These are phyloP conservation scores for Scleropages formosus DNA, from an alignment of 2,797 vertebrate genomes.

Conservation along the genomic window DNA sequence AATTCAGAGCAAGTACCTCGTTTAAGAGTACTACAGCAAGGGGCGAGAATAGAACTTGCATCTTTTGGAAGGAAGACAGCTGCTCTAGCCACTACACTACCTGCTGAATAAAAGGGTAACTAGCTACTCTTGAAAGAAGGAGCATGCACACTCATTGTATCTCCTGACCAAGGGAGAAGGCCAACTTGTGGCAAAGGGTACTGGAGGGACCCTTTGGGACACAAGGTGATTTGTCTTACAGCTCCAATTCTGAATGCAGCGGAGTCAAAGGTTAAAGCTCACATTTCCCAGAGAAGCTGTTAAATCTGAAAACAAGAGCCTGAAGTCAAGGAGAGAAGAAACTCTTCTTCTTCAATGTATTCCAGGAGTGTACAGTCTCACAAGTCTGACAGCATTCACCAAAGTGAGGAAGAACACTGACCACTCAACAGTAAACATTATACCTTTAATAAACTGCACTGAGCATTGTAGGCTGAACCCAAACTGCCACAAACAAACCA, in stretches of 20 bases:
- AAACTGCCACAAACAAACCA: not conserved
- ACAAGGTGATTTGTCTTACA: slow-evolving; percentile 10
- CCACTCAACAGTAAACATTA: not conserved
- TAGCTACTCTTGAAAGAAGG: not conserved
- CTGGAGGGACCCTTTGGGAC: slow-evolving; percentile 3
- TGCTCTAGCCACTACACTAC: too few species aligned
- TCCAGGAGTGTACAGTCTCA: not conserved
- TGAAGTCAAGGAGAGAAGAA: not conserved
- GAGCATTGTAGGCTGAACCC: not conserved
- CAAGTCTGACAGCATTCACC: not conserved
- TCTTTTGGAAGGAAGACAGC: too few species aligned
- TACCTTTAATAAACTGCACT: not conserved
- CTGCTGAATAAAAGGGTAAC: too few species aligned
- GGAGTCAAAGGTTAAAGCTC: slow-evolving; percentile 6
- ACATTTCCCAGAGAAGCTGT: slow-evolving; percentile 18
- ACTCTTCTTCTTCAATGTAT: not conserved
- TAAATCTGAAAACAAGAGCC: not conserved
- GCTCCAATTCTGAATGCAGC: not conserved
- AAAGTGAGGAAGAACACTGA: not conserved
- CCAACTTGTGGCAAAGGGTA: not conserved
- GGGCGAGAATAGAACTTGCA: too few species aligned
- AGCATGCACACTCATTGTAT: not conserved
- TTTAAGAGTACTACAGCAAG: too few species aligned
- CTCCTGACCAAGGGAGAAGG: not conserved
- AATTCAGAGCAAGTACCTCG: too few species aligned